A percentile compares a stretch with the other conserved stretches of the same genome.
Evolutionary conservation across 2,888 invertebrate species (phyloP).

Genomic region (Callinectes sapidus): DNA sequence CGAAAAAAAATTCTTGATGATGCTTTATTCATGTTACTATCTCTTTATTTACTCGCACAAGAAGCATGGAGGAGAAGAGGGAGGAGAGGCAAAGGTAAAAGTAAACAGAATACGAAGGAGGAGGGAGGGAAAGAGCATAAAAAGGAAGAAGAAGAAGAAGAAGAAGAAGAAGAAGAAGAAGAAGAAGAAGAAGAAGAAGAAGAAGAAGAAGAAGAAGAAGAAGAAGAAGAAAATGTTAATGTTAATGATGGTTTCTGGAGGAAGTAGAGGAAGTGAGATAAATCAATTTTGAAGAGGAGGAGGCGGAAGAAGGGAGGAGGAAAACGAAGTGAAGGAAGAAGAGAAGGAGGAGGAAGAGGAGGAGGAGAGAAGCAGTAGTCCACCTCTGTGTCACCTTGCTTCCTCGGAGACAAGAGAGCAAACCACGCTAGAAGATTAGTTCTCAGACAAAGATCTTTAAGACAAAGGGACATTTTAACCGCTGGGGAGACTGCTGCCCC

Average conservation of each 20-base stretch:
- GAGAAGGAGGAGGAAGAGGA: background rate
- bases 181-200: background rate
- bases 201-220: background rate
- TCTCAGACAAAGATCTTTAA: slow-evolving; percentile 16
- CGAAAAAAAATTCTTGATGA: slow-evolving; percentile 3
- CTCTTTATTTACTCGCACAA: background rate
- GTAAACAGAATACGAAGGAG: background rate
- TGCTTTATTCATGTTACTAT: background rate
- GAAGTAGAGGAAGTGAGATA: background rate
- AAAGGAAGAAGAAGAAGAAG: background rate
- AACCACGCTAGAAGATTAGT: background rate
- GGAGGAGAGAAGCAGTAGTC: background rate
- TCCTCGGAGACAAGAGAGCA: background rate
- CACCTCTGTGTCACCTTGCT: background rate
- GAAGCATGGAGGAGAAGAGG: background rate
- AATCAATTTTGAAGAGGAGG: background rate
- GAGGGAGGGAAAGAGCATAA: background rate
- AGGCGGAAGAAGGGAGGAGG: background rate
- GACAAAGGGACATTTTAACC: slow-evolving; percentile 7
- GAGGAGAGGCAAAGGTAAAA: background rate
- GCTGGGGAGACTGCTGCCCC: background rate
- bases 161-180: background rate
- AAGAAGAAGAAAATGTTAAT: background rate
- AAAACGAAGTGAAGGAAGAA: background rate
- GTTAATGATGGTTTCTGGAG: background rate